phyloP scores from a whole-genome alignment of 2,797 vertebrate species.

The Limnodromus scolopaceus region DNA sequence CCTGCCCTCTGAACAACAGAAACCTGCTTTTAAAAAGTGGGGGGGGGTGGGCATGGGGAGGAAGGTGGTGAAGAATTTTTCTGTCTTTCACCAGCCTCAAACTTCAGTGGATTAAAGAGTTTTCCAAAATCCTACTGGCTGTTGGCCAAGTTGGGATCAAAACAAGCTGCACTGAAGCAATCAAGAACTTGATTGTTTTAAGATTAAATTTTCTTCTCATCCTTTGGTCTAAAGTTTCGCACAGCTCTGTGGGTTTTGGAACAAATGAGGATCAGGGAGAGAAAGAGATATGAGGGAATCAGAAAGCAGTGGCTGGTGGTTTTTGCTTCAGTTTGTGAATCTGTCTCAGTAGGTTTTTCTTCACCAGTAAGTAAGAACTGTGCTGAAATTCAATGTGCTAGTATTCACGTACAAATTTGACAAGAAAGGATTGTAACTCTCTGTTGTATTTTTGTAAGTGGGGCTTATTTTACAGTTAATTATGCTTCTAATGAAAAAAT shows the following conservation, averaged over 20 bases:
- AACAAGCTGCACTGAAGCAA: neutral
- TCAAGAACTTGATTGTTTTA: neutral
- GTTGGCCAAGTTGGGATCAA: neutral
- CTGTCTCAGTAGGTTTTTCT: neutral
- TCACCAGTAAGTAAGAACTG: neutral
- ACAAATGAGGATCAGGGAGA: neutral
- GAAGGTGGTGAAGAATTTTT: neutral
- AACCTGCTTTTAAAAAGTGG: neutral
- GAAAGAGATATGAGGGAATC: neutral
- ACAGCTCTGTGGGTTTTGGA: neutral
- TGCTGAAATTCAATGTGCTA: neutral
- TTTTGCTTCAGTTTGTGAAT: neutral
- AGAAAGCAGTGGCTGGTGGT: neutral
- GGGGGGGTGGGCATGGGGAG: neutral
- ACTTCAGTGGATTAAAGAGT: too few species aligned
- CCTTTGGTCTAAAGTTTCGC: neutral
- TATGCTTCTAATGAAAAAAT: neutral
- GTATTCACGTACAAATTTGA: neutral
- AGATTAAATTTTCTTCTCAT: neutral
- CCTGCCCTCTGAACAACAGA: neutral
- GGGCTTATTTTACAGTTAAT: neutral
- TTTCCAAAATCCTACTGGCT: neutral
- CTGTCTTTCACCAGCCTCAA: too few species aligned
- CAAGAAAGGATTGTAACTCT: neutral
- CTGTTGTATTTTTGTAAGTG: neutral